Percentiles rank a stretch among this genome's conserved stretches.
These are phyloP conservation scores for Doryteuthis pealeii DNA, from an alignment of 1,140 invertebrate species.

Conservation along the genomic window DNA sequence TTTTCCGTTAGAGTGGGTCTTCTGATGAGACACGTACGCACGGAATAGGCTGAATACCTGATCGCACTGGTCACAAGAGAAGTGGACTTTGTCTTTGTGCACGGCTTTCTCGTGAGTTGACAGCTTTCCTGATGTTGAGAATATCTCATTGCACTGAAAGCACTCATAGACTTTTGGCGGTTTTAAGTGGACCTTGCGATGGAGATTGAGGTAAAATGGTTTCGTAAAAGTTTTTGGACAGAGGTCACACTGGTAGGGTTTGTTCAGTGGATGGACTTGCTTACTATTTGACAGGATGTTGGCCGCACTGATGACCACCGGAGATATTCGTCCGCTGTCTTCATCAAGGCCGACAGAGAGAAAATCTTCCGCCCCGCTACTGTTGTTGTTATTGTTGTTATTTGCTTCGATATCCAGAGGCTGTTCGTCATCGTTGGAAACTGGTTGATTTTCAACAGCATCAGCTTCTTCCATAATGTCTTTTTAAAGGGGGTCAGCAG, in stretches of 20 bases:
- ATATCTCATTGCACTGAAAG: not conserved
- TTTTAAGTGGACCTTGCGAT: not conserved
- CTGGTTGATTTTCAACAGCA: too few relatives aligned
- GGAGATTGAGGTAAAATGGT: constrained; percentile 2
- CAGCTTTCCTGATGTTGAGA: not conserved
- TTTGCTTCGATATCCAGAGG: too few relatives aligned
- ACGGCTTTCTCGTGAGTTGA: not conserved
- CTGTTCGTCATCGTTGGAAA: too few relatives aligned
- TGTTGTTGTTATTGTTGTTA: too few relatives aligned
- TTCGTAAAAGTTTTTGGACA: not conserved
- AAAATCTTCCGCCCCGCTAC: too few relatives aligned
- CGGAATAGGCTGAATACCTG: not conserved
- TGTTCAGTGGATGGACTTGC: not conserved
- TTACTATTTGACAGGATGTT: not conserved
- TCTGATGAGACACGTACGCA: not conserved
- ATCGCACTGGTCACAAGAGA: not conserved
- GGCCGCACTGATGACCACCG: not conserved
- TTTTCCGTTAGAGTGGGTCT: constrained; percentile 5
- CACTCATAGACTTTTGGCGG: not conserved
- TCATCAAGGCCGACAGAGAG: not conserved
- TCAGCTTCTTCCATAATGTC: too few relatives aligned
- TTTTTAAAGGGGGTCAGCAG: too few relatives aligned
- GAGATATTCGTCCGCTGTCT: not conserved
- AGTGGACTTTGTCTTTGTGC: not conserved
- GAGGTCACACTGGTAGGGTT: not conserved